Evolutionary conservation across 1,140 invertebrate genomes (phyloP).

Genomic region (Bradynema listronoti): DNA sequence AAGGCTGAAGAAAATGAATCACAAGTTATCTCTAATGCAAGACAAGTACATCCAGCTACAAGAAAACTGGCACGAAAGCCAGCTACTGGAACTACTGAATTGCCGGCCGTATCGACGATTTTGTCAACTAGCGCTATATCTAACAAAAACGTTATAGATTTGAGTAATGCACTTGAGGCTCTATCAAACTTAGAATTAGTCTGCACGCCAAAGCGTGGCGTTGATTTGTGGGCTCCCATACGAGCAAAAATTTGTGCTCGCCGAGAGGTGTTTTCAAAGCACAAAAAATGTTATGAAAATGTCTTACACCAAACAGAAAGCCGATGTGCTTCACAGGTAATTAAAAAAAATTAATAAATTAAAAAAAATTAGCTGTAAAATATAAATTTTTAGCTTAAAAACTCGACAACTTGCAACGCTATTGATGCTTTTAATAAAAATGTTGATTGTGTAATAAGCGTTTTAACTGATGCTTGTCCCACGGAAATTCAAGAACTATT

Average conservation of each 20-base stretch:
- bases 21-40: not conserved
- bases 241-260: conserved; percentile 15
- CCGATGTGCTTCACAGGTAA: conserved; percentile 8
- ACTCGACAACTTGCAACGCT: conserved; percentile 41
- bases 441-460: conserved; percentile 45
- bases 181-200: conserved; percentile 20
- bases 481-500: conserved; percentile 51
- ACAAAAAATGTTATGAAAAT: conserved; percentile 21
- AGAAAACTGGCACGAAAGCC: conserved; percentile 9
- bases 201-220: conserved; percentile 3
- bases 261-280: conserved; percentile 12
- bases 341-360: not conserved
- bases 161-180: conserved; percentile 18
- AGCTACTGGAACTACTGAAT: too few species aligned
- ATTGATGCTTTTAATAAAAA: conserved; percentile 51
- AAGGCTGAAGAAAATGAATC: too few species aligned
- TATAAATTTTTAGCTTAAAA: conserved; percentile 24
- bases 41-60: conserved; percentile 9
- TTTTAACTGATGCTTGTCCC: conserved; percentile 48
- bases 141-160: conserved; percentile 1
- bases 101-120: not conserved
- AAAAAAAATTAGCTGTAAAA: conserved; percentile 16
- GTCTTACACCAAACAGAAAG: not conserved
- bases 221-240: conserved; percentile 22
- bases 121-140: not conserved